These are phyloP conservation scores for Griposia aprilina DNA, from an alignment of 2,888 invertebrate genomes.

Conservation along the genomic window DNA sequence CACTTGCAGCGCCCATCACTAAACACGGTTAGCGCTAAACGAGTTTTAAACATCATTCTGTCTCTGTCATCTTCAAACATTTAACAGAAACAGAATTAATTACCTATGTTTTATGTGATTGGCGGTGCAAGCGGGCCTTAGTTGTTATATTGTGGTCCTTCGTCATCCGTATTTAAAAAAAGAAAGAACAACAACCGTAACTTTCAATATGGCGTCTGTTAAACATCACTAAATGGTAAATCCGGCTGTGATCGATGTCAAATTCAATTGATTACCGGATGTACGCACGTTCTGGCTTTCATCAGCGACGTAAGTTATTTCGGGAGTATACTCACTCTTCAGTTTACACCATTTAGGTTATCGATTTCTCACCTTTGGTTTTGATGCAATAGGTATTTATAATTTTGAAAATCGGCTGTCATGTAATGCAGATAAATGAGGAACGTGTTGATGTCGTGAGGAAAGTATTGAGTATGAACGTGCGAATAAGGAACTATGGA, in stretches of 20 bases:
- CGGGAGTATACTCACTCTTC: slow-evolving; percentile 10
- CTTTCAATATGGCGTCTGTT: slow-evolving; percentile 25
- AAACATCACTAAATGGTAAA: slow-evolving; percentile 47
- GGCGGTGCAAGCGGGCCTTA: too few species aligned
- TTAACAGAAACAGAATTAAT: too few species aligned
- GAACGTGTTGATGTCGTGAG: too few species aligned
- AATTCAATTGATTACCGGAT: slow-evolving; percentile 58
- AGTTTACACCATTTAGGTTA: slow-evolving; percentile 36
- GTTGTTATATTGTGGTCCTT: neutral
- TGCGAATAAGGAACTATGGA: neutral
- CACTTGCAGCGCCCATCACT: too few species aligned
- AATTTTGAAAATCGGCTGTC: too few species aligned
- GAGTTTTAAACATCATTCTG: too few species aligned
- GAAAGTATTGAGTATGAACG: too few species aligned
- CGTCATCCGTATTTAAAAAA: neutral
- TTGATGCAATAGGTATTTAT: slow-evolving; percentile 39
- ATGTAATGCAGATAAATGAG: too few species aligned
- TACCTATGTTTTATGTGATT: too few species aligned
- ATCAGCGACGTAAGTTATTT: slow-evolving; percentile 52
- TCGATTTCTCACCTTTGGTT: slow-evolving; percentile 15
- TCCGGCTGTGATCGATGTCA: slow-evolving; percentile 57
- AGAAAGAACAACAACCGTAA: slow-evolving; percentile 14
- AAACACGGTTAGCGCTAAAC: too few species aligned
- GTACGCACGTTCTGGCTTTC: slow-evolving; percentile 49
- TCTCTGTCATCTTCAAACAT: too few species aligned